Base-by-base conservation (phyloP, 2,797 vertebrate genomes). In the Capromys pilorides region DNA sequence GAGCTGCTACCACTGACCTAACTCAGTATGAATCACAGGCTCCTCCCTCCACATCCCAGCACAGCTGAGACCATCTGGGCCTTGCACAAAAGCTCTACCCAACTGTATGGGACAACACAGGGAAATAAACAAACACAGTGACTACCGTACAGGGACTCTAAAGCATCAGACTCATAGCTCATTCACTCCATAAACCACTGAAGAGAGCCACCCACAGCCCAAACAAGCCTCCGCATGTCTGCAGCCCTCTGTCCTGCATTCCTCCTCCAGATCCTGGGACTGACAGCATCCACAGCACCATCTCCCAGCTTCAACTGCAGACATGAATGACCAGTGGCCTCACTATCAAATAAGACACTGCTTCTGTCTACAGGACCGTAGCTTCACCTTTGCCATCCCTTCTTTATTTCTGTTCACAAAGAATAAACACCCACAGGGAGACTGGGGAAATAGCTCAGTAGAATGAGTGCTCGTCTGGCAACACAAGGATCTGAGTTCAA, bases 91-190 rank as follows among this genome's bases (percentile, higher is more conserved):
- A 11, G 3, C 9, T 69, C 67, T 61, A 31, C n/a, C 62, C 86
- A 79, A 94, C 22, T 84, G 64, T 13, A 41, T 24, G 0, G 10
- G 2, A 91, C 18, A 66, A 75, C 19, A 31, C 6, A 83, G 21
- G 45, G 39, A 93, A 84, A 51, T 6, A 73, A 94, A 90, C 33
- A 73, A 94, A 90, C 33, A n/a, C 16, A 82, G 31, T 9, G 41
- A 45, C 66, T 62, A 28, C 41, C 49, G 41, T 75, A 16, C 0
- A 36, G 61, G 36, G n/a, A 81, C 22, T 64, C 24, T 16, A 8
- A 82, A 75, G 41, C 77, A 71, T 54, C 83, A 39, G 86, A 88
- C 73, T 77, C 18, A 13, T 9, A 78, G 31, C 22, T 39, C 33
- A 88, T 77, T 82, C 69, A 36, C 11, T 33, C 33, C 31, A 66